Evolutionary conservation across 2,888 invertebrate genomes (phyloP), one percentile per base, ranked within the genome.

Genomic region (Leptura quadrifasciata): DNA sequence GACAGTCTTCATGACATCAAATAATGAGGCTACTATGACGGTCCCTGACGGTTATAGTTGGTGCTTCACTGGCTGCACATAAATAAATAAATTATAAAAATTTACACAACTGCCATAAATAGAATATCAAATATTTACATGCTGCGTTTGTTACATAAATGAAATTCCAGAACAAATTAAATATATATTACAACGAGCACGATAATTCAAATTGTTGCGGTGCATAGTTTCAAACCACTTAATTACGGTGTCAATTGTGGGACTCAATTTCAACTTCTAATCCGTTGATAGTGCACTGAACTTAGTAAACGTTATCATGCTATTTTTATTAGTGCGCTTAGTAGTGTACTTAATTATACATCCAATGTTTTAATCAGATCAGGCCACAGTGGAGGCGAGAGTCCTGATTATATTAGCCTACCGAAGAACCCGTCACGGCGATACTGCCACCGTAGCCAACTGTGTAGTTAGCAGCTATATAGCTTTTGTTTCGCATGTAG

Each of bases 331-430:
- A 74, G 52, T 39, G 52, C 60, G 55, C 65, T 72, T 73, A 69
- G 74, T 76, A 78, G 75, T 75, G 72, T 79, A 72, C 76, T 81
- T 79, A 82, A 81, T 82, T 82, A 82, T 81, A 72, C 77, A 81
- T 81, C 81, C 82, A 81, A 71, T 80, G 81, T 81, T 81, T 81
- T 82, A 82, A 82, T 82, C 81, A 78, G 79, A 80, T 81, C 78
- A 81, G 75, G 75, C 76, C 74, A 74, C 78, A 74, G 78, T 27
- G 65, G 71, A 75, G 75, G 77, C 81, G 78, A 79, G 76, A 79
- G 79, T 78, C 73, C 63, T 78, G 82, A 81, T 80, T 81, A 81
- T 58, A 76, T 76, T 79, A 76, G 71, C 74, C 47, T 20, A 61
- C 57, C 35, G 78, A 77, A 57, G 68, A 52, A 68, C 55, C 63